phyloP scores from a whole-genome alignment of 2,888 invertebrate species.

The Melipona bicolor region DNA sequence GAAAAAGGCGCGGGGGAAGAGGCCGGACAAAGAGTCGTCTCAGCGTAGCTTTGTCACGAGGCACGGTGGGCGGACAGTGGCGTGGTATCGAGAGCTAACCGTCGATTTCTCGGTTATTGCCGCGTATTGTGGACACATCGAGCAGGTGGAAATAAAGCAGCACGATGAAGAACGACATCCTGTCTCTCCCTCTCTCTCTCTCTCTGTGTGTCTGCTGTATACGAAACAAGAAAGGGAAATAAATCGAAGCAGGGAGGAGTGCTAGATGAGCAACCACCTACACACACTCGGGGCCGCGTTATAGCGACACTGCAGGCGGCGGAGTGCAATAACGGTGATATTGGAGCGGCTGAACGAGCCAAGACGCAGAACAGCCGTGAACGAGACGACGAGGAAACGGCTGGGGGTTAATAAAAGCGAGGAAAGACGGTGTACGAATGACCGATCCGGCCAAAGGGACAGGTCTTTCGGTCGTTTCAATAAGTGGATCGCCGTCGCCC shows the following conservation, averaged over 20 bases:
- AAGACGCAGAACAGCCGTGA: neutral
- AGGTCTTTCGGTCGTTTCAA: conserved; percentile 38
- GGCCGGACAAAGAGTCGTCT: conserved; percentile 52
- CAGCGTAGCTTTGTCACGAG: conserved; percentile 58
- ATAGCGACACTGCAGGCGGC: conserved; percentile 69
- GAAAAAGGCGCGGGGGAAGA: conserved; percentile 35
- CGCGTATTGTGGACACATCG: conserved; percentile 65
- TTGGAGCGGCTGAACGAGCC: conserved; percentile 57
- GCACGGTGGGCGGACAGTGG: conserved; percentile 47
- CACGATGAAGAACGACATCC: conserved; percentile 21
- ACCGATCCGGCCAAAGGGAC: conserved; percentile 45
- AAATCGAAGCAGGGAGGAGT: conserved; percentile 63
- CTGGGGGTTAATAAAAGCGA: conserved; percentile 64
- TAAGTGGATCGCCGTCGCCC: conserved; percentile 29
- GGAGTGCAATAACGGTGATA: conserved; percentile 73
- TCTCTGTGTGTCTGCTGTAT: conserved; percentile 16
- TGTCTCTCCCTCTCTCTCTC: neutral
- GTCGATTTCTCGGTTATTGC: conserved; percentile 74
- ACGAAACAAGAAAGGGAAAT: conserved; percentile 53
- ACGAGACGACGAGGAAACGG: neutral
- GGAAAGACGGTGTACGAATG: conserved; percentile 55
- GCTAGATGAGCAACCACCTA: conserved; percentile 61
- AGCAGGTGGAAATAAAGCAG: conserved; percentile 72
- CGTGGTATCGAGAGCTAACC: conserved; percentile 68
- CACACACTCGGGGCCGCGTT: conserved; percentile 57